Base-by-base conservation (phyloP, 2,888 invertebrate genomes). In the Cryptophagus acutangulus region DNA sequence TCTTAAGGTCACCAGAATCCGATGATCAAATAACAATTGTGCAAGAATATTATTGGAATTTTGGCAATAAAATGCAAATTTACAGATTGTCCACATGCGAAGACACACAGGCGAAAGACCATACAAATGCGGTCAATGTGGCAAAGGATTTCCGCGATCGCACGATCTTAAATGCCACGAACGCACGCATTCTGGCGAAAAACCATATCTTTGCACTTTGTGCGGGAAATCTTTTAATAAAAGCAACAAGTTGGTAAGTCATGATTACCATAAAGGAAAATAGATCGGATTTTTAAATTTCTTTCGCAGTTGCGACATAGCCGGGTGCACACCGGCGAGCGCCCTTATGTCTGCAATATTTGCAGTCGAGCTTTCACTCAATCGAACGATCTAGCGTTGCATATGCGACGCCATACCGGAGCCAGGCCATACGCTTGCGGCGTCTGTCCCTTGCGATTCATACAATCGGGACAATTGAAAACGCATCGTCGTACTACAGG, bases 351-450 rank as follows among this genome's bases (percentile, higher is more conserved):
- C 1, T 71, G 69, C 50, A 69, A 63, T 42, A 61, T 70, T 26
- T 70, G 71, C 45, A 65, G 66, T 9, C 58, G 70, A 10, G 71
- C 67, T 1, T 84, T 84, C 61, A 80, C 82, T 0, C 84, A 84
- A 63, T 83, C 82, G 36, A 83, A 84, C 61, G 83, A 84, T 57
- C 67, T 84, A 34, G 81, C 81, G 0, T 61, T 84, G 10, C 84
- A 84, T 59, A 77, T 83, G 54, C 74, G 83, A 0, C 71, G 83
- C 0, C 84, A 84, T 58, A 84, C 84, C 0, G 84, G 83, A 1
- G 78, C 80, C 43, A 73, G 79, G 20, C 81, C 81, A 0, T 81
- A 79, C 58, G 77, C 68, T 1, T 84, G 83, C 51, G 79, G 78
- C 17, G 71, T 82, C 1, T 83, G 84, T 56, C 78, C 79, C 0